Conservation (phyloP, 2,113 vertebrate genomes). For the Elgaria multicarinata region DNA sequence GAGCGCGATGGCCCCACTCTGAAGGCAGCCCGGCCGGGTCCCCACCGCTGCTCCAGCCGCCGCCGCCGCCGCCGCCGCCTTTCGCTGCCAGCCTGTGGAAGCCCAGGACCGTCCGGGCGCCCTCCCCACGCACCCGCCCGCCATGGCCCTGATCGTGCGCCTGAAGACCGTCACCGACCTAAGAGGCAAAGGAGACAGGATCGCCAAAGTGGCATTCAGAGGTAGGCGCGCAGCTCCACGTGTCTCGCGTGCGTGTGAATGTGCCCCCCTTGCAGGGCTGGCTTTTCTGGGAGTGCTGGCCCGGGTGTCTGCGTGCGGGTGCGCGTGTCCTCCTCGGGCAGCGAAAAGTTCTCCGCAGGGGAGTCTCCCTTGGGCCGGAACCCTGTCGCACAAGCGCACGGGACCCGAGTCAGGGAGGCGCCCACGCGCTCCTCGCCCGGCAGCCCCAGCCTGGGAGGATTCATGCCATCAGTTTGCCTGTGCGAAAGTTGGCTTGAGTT, state of each 20-base stretch:
- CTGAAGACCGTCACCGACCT: constrained; percentile 86
- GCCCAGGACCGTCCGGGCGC: not conserved
- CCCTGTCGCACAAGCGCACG: not conserved
- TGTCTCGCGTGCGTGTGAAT: not conserved
- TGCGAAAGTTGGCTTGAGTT: not conserved
- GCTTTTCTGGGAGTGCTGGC: not conserved
- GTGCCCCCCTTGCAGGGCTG: not conserved
- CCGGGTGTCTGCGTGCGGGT: not conserved
- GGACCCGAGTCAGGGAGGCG: not conserved
- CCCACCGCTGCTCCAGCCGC: not conserved
- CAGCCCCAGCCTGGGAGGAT: not conserved
- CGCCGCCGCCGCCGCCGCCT: not conserved
- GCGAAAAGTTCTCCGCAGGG: constrained; percentile 59
- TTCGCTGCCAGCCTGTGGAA: not conserved
- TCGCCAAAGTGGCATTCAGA: constrained; percentile 93
- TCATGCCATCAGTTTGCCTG: not conserved
- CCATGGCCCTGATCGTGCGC: constrained; percentile 88
- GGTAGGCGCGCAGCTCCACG: constrained; percentile 77
- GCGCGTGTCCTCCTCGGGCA: not conserved
- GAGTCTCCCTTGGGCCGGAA: not conserved
- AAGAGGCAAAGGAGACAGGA: constrained; percentile 85
- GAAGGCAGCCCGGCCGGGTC: constrained; percentile 20
- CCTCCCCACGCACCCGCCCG: constrained; percentile 10
- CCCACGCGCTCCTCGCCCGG: too few species aligned
- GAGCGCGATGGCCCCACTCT: not conserved